These are phyloP conservation scores for Rhopalosiphum padi DNA, from an alignment of 1,140 invertebrate genomes.

Conservation along the genomic window DNA sequence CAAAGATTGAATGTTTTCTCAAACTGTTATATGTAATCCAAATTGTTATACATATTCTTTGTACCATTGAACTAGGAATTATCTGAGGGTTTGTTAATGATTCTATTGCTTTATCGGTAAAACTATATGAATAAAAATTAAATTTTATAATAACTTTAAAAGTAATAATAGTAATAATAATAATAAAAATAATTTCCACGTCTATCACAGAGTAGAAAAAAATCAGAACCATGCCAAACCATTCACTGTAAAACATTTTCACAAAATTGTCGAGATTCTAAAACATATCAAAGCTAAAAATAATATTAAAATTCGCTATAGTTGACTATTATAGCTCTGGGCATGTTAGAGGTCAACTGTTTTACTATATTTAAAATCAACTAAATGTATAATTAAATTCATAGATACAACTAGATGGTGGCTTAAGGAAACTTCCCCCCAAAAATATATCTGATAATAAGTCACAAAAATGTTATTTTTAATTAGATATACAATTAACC, in stretches of 20 bases:
- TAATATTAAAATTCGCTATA: neutral
- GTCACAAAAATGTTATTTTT: too few relatives aligned
- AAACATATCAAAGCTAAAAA: neutral
- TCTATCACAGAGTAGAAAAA: neutral
- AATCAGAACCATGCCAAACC: neutral
- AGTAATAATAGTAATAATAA: neutral
- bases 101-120: slow-evolving; percentile 39
- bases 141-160: neutral
- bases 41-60: slow-evolving; percentile 42
- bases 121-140: neutral
- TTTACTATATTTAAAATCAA: neutral
- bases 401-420: too few relatives aligned
- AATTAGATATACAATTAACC: too few relatives aligned
- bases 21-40: slow-evolving; percentile 51
- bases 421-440: too few relatives aligned
- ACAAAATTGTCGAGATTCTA: neutral
- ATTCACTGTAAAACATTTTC: neutral
- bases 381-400: neutral
- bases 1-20: slow-evolving; percentile 34
- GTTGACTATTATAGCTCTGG: neutral
- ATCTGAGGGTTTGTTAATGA: slow-evolving; percentile 44
- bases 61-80: slow-evolving; percentile 51
- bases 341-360: neutral
- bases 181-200: neutral
- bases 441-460: too few relatives aligned